Evolutionary conservation across 30 jellyfish, hydroid and myxozoan genomes (phyloP).

Genomic region (Mastigias papua): DNA sequence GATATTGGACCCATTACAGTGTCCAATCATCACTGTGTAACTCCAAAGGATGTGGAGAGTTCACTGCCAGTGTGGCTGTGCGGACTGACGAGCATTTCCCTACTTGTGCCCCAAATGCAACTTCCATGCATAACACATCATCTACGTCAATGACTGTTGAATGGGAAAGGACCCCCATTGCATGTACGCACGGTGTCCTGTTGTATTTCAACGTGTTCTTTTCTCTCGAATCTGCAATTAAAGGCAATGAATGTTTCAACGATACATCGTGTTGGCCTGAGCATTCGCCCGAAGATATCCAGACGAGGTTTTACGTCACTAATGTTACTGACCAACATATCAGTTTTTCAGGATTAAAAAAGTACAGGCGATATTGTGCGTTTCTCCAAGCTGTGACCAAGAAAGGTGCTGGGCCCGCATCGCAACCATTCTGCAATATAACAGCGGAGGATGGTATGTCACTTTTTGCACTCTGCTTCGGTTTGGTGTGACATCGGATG

Average conservation of each 20-base stretch:
- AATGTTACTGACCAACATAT: neutral
- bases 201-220: slow-evolving; percentile 31
- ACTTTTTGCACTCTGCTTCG: neutral
- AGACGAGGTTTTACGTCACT: slow-evolving; percentile 23
- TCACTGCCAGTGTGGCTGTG: neutral
- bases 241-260: slow-evolving; percentile 41
- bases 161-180: slow-evolving; percentile 37
- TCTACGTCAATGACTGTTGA: slow-evolving; percentile 30
- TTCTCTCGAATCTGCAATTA: neutral
- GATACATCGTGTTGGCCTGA: slow-evolving; percentile 29
- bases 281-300: neutral
- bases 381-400: slow-evolving; percentile 54
- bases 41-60: slow-evolving; percentile 68
- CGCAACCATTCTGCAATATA: slow-evolving; percentile 8
- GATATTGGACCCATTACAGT: slow-evolving; percentile 56
- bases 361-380: slow-evolving; percentile 43
- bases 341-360: slow-evolving; percentile 10
- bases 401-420: slow-evolving; percentile 72
- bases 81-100: slow-evolving; percentile 75
- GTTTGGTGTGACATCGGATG: neutral
- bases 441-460: slow-evolving; percentile 79
- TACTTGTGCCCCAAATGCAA: slow-evolving; percentile 58
- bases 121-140: slow-evolving; percentile 23
- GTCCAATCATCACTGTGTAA: slow-evolving; percentile 60
- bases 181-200: slow-evolving; percentile 64